These are phyloP conservation scores for Indicator maculatus DNA, from an alignment of 2,113 vertebrate genomes.

Conservation along the genomic window DNA sequence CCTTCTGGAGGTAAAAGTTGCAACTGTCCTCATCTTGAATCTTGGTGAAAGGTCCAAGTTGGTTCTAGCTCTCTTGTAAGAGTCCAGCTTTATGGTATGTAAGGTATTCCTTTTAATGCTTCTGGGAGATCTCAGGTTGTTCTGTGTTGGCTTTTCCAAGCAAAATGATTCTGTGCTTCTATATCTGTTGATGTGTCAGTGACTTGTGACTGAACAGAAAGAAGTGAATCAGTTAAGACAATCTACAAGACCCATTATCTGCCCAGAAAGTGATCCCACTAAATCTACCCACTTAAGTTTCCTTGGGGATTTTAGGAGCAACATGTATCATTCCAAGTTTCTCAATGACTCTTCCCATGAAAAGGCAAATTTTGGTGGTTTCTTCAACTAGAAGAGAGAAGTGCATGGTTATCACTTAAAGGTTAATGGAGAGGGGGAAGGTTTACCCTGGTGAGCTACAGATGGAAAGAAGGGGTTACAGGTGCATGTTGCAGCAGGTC, in stretches of 20 bases:
- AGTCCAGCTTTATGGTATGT: neutral
- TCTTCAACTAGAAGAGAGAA: neutral
- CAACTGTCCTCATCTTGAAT: neutral
- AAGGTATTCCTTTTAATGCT: neutral
- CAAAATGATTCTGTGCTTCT: too few relatives aligned
- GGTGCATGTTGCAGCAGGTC: neutral
- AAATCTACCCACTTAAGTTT: neutral
- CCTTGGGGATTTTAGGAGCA: neutral
- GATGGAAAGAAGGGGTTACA: neutral
- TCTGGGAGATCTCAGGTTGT: neutral
- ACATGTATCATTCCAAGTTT: neutral
- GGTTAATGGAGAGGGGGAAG: neutral
- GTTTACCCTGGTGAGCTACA: neutral
- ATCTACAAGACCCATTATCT: neutral
- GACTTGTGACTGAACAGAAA: neutral
- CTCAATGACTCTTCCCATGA: neutral
- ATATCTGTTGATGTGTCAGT: neutral
- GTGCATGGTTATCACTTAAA: neutral
- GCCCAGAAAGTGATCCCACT: neutral
- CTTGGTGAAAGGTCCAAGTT: neutral
- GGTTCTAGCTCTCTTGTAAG: neutral
- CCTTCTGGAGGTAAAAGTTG: neutral
- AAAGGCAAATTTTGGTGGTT: neutral
- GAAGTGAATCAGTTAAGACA: neutral
- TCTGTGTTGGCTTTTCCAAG: too few relatives aligned